Base-by-base conservation (phyloP, 2,113 vertebrate species). In the Octodon degus region DNA sequence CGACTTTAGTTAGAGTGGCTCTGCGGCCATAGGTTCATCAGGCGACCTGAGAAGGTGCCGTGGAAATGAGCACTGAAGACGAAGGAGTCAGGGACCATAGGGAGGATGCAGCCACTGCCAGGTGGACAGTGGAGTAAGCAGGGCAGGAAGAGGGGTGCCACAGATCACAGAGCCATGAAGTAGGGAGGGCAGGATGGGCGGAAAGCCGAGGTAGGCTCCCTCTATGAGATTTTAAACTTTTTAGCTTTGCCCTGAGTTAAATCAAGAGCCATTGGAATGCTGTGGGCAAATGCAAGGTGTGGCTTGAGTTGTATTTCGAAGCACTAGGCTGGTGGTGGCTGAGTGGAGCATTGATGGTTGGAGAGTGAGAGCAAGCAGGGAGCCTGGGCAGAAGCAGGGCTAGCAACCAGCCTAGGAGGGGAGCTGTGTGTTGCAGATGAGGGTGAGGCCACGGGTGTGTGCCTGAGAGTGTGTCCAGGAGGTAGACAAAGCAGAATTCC, bases 211-310 rank as follows among this genome's bases (percentile, higher is more conserved):
- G 63, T 70, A 63, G 43, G 27, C 1, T 25, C 37, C 32, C 32
- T 40, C 37, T 32, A 27, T 79, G 76, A 60, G 43, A 25, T 53
- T 67, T 53, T 8, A 89, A 53, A 24, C 37, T 11, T 30, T 89
- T 88, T 83, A 86, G 8, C 86, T 92, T 65, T 53, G 50, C 24
- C 92, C 60, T 68, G 67, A 77, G n/a, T 83, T 55, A 37, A 55
- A 24, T 19, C n/a, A 24, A 32, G 40, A 70, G 84, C 14, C 62
- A n/a, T 74, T 83, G 47, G 55, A 72, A 60, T 53, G 25, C 22
- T 83, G 30, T 16, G 55, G n/a, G 25, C 60, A 83, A 53, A 93
- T 70, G 32, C 30, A 43, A 32, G 34, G 72, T 14, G 0, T 79
- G n/a, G 43, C 79, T 72, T 90, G 67, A 79, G 76, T 86, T 76